Evolutionary conservation across 2,113 vertebrate genomes (phyloP), one percentile per base, ranked within the genome.

Genomic region (Cathartes aura): DNA sequence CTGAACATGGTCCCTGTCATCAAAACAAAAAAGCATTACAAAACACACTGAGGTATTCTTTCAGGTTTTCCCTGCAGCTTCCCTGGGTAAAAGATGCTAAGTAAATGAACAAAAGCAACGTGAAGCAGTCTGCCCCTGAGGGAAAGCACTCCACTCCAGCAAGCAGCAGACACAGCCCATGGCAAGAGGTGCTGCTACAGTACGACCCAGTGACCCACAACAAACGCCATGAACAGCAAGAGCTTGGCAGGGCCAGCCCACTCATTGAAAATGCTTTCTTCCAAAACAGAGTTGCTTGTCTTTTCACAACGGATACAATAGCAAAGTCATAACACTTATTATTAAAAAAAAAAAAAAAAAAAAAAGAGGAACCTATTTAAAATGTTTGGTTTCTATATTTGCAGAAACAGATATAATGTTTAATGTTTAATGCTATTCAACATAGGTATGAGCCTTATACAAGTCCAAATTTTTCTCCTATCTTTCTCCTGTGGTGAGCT

Each of bases 251-350:
- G 56, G 19, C n/a, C 56, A 68, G 20, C 55, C 32, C 5, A 2
- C 16, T 88, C 42, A 66, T 20, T 89, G 90, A 92, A 97, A 97
- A 96, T 63, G 43, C 55, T 95, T 97, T 97, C 95, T 97, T 97
- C 88, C 73, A 87, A 95, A 78, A 66, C 24, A 85, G 70, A 82
- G 68, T 34, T 95, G 43, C 67, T 95, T 88, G 73, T 64, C 88
- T 97, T 89, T 97, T 96, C 92, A 95, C 78, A 96, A 97, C 48
- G 58, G 40, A 43, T 82, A 95, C 93, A 96, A 90, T 58, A 84
- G 29, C 53, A 82, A 98, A 95, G 89, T 75, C 30, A 40, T 47
- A 81, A 50, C 42, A 86, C 75, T 97, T 86, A 21, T 47, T 87
- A 55, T 50, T 81, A 9, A 18, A 55, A 75, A 48, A 17, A 34